Evolutionary conservation across 2,113 vertebrate species (phyloP), one percentile per base, ranked within the genome.

Genomic region (Festucalex cinctus): DNA sequence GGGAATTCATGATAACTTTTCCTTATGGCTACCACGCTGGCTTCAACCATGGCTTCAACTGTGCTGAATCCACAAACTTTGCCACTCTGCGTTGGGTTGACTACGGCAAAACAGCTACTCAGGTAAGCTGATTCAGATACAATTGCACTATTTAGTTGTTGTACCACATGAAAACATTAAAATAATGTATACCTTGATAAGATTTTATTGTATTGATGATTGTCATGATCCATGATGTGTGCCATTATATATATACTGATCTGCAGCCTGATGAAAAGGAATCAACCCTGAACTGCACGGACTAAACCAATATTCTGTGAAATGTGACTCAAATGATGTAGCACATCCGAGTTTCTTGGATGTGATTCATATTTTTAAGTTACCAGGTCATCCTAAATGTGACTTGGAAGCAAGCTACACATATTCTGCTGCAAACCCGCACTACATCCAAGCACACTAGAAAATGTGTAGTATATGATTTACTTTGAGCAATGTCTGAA

Each of bases 31-130:
- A 99, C 88, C 97, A 99, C 0, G 97, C 97, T 0, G 97, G 97
- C 28, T 99, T 99, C 88, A 99, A 99, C 24, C 97, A 99, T 0
- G 97, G 97, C 37, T 99, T 99, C 93, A 99, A 99, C 91, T 99
- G 97, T 0, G 97, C 97, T 0, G 97, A 98, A 68, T 99, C 97
- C 7, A 98, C 97, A 69, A 99, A 99, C 84, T 99, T 99, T 0
- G 97, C 97, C 71, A 99, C 97, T 0, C 83, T 98, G 69, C 93
- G 96, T 39, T 99, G 97, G 97, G 93, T 99, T 0, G 95, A 99
- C 74, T 98, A 99, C 0, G 97, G 97, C 24, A 99, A 98, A 77
- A 97, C 97, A 92, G 96, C 97, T 17, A 95, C 95, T 0, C 95
- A 94, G 86, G 96, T 98, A 76, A 83, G 92, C 8, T 0, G 0